A percentile compares a stretch with the other conserved stretches of the same genome.
These are phyloP conservation scores for Drosophila kikkawai DNA, from an alignment of 1,140 invertebrate species.

Conservation along the genomic window DNA sequence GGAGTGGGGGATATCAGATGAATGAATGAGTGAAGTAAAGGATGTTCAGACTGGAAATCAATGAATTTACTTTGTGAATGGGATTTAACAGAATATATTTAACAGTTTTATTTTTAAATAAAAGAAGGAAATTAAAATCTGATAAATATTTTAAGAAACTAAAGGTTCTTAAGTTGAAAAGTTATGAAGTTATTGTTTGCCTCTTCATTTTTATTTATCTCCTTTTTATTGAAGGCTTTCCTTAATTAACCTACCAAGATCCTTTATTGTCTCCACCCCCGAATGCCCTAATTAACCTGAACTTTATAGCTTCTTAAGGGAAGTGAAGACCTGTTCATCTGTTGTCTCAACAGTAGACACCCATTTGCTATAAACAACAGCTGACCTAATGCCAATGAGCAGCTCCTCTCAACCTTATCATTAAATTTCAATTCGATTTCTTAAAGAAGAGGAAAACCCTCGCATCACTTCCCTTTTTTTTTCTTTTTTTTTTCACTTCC, in stretches of 20 bases:
- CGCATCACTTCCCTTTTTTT: conserved; percentile 37
- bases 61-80: neutral
- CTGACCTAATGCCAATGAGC: conserved; percentile 28
- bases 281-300: conserved; percentile 19
- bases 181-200: no score
- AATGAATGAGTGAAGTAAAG: conserved; percentile 1
- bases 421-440: conserved; percentile 73
- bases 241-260: neutral
- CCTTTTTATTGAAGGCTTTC: neutral
- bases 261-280: conserved; percentile 3
- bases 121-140: no score
- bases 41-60: neutral
- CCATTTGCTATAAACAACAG: conserved; percentile 30
- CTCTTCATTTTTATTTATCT: neutral
- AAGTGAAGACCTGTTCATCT: conserved; percentile 28
- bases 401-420: conserved; percentile 36
- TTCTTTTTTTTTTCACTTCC: conserved; percentile 5
- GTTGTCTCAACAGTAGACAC: conserved; percentile 45
- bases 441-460: conserved; percentile 38
- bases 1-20: neutral
- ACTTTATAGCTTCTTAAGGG: neutral
- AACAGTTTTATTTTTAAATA: no score
- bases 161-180: no score
- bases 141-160: no score
- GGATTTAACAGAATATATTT: no score